Evolutionary conservation across 2,888 invertebrate species (phyloP).

Genomic region (Drosophila testacea): DNA sequence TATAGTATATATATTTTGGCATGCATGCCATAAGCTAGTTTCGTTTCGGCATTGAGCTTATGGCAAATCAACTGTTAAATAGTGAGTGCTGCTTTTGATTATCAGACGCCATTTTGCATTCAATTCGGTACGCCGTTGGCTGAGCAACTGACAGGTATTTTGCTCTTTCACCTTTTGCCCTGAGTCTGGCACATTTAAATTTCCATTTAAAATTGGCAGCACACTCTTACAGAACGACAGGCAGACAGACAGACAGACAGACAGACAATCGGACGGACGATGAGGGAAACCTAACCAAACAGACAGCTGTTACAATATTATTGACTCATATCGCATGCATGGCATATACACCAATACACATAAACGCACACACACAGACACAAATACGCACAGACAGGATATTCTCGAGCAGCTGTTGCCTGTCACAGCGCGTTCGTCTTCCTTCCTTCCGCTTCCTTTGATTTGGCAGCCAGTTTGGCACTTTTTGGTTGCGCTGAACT

Average conservation of each 20-base stretch:
- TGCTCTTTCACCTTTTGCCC: constrained; percentile 43
- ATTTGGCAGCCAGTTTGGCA: constrained; percentile 60
- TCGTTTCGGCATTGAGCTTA: constrained; percentile 14
- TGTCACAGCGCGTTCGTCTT: constrained; percentile 38
- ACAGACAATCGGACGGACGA: constrained; percentile 1
- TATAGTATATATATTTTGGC: neutral
- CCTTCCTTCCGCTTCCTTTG: constrained; percentile 51
- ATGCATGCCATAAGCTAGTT: constrained; percentile 10
- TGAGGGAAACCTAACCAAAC: constrained; percentile 50
- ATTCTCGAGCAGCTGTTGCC: constrained; percentile 43
- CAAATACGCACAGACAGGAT: constrained; percentile 35
- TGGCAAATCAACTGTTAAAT: constrained; percentile 64
- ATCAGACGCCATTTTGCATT: constrained; percentile 39
- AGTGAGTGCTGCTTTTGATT: constrained; percentile 55
- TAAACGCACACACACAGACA: constrained; percentile 15
- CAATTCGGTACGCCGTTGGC: constrained; percentile 28
- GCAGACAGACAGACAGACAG: neutral
- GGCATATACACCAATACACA: constrained; percentile 46
- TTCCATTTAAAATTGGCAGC: constrained; percentile 68
- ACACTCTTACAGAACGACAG: constrained; percentile 11
- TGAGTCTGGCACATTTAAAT: constrained; percentile 60
- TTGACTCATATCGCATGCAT: constrained; percentile 76
- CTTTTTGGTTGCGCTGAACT: constrained; percentile 66
- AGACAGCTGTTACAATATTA: constrained; percentile 78
- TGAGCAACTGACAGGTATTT: constrained; percentile 31